Base-by-base conservation (phyloP, 1,140 invertebrate species). In the Musca vetustissima region DNA sequence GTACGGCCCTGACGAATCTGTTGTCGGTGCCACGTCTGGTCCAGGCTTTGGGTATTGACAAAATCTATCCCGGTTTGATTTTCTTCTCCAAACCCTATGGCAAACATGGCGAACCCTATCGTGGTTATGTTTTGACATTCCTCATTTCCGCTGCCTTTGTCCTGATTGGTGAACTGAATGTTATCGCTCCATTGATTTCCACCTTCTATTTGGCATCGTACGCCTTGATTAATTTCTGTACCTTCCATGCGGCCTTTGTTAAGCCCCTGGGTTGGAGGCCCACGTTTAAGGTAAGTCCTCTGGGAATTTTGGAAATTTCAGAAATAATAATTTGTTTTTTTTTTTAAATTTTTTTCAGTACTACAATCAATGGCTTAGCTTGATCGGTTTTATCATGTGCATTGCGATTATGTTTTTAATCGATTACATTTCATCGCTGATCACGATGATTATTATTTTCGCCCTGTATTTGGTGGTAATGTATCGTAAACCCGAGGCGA, bases 121-220 rank as follows among this genome's bases (percentile, higher is more conserved):
- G 95, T 70, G 96, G 94, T 66, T 99, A 99, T 78, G 85, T 97
- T 9, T 85, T 98, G 0, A 94, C 95, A 0, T 98, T 98, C 83
- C 75, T 93, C 32, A 91, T 99, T 15, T 93, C 95, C 0, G 85
- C 92, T 8, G 86, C 88, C 2, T 98, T 98, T 76, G 85, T 97
- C 70, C 85, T 95, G 32, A 97, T 98, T 71, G 96, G 96, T 94
- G 88, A 95, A 77, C 82, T 95, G 65, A 98, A 99, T 83, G 87
- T 89, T 4, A 97, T 98, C 72, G 96, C 96, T 22, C 94, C 94
- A 1, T 85, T 98, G 61, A 98, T 98, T 71, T 97, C 96, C 19
- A 98, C 96, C 81, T 98, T 98, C 83, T 98, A 98, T 82, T 85
- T 98, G 79, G 96, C 96, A 24, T 93, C 95, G 4, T 98, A 98